These are phyloP conservation scores for Meandrina meandrites DNA, from an alignment of 92 coral and sea anemone species.

Conservation along the genomic window DNA sequence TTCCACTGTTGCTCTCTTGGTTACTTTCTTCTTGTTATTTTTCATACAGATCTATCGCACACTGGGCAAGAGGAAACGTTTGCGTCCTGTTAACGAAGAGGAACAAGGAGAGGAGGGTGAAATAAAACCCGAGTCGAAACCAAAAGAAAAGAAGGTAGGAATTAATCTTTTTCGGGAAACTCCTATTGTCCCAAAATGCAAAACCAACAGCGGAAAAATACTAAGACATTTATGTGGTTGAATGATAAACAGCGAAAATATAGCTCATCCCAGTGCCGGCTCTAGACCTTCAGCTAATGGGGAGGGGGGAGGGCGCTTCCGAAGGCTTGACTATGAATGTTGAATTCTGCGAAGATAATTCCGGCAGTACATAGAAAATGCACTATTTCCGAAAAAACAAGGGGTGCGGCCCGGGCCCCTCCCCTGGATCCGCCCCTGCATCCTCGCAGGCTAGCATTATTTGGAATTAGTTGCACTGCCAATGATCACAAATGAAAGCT, in stretches of 20 bases:
- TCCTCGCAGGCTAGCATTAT: too few relatives aligned
- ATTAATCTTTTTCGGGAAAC: not conserved
- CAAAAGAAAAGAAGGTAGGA: constrained; percentile 36
- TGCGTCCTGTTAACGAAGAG: constrained; percentile 9
- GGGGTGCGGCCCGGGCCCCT: too few relatives aligned
- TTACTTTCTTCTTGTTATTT: not conserved
- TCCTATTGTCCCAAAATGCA: not conserved
- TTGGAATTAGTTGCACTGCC: too few relatives aligned
- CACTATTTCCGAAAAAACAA: too few relatives aligned
- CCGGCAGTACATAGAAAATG: too few relatives aligned
- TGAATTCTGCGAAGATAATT: too few relatives aligned
- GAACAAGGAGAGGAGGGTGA: constrained; percentile 31
- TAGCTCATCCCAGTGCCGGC: too few relatives aligned
- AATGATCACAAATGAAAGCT: not conserved
- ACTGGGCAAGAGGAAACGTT: constrained; percentile 30
- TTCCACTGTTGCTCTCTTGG: not conserved
- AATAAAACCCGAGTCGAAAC: constrained; percentile 14
- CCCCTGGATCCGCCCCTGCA: too few relatives aligned
- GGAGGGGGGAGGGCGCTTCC: too few relatives aligned
- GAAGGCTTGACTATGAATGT: too few relatives aligned
- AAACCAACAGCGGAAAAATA: not conserved
- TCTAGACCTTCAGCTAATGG: too few relatives aligned
- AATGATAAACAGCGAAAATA: not conserved
- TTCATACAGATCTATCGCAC: constrained; percentile 29
- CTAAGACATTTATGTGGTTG: not conserved